Conservation (phyloP, 2,888 invertebrate genomes). For the Andrena bicolor region DNA sequence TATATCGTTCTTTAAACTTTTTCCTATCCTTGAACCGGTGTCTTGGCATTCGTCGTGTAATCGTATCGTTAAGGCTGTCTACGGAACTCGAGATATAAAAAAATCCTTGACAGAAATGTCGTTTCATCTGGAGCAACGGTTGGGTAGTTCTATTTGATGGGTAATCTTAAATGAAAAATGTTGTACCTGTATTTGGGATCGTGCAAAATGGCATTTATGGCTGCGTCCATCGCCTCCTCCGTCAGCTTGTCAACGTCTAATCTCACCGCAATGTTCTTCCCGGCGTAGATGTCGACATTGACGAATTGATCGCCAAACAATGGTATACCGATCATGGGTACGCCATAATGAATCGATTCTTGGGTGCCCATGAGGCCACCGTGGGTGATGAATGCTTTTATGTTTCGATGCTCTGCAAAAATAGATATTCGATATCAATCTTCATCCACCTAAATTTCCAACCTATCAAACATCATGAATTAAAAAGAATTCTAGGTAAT, state of each 20-base stretch:
- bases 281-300: slow-evolving; percentile 74
- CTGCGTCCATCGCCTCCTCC: slow-evolving; percentile 72
- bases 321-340: slow-evolving; percentile 81
- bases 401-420: slow-evolving; percentile 78
- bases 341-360: slow-evolving; percentile 79
- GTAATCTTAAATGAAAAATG: not conserved
- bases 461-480: too few relatives aligned
- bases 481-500: too few relatives aligned
- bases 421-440: not conserved
- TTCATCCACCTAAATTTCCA: too few relatives aligned
- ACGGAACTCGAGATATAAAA: too few relatives aligned
- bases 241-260: slow-evolving; percentile 70
- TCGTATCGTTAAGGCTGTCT: too few relatives aligned
- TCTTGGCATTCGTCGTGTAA: too few relatives aligned
- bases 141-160: too few relatives aligned
- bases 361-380: slow-evolving; percentile 81
- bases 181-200: slow-evolving; percentile 76
- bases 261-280: slow-evolving; percentile 74
- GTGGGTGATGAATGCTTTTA: slow-evolving; percentile 81
- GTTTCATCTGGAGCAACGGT: not conserved
- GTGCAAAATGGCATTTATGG: slow-evolving; percentile 73
- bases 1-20: too few relatives aligned
- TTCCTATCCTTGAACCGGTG: too few relatives aligned
- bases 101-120: too few relatives aligned
- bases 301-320: slow-evolving; percentile 80